Evolutionary conservation across 2,797 vertebrate genomes (phyloP), one percentile per base, ranked within the genome.

Genomic region (Dipus sagitta): DNA sequence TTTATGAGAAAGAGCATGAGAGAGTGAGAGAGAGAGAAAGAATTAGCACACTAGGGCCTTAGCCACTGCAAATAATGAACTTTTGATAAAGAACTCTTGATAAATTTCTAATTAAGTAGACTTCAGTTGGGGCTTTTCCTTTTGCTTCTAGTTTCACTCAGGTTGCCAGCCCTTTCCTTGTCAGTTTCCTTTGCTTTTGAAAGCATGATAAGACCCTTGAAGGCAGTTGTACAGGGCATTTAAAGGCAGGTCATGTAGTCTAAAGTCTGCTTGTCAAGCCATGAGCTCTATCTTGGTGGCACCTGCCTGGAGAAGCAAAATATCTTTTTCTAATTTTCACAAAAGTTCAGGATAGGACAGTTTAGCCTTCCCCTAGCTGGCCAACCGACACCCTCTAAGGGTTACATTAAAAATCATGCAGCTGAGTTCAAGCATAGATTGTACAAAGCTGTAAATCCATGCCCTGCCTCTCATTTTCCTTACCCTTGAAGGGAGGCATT

Each of bases 141-240:
- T 92, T 75, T 68, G 34, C 58, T 76, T 93, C 75, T 34, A 67
- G 54, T 32, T 87, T 80, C 42, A 10, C 70, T 12, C 32, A 91
- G n/a, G 2, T 47, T 71, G 14, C 6, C 5, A 18, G 60, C 1
- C 15, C 14, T 92, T 74, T 91, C 18, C 72, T 60, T 70, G 64
- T 58, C 28, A 47, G 21, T 92, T 86, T 76, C 20, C 78, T 81
- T 85, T 94, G 7, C 10, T 67, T 89, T 76, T 78, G 47, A 93
- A 96, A 88, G 14, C 54, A 32, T 7, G 28, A 2, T 82, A 79
- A n/a, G 15, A 86, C 26, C 28, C 42, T 68, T 42, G 6, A 71
- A 54, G 34, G 26, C 18, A n/a, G 34, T 24, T 65, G 58, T 80
- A 0, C 7, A 34, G 10, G n/a, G 70, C 17, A 5, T 84, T 92